A percentile compares a stretch with the other conserved stretches of the same genome.
These are phyloP conservation scores for Colinus virginianus DNA, from an alignment of 2,113 vertebrate genomes.

Conservation along the genomic window DNA sequence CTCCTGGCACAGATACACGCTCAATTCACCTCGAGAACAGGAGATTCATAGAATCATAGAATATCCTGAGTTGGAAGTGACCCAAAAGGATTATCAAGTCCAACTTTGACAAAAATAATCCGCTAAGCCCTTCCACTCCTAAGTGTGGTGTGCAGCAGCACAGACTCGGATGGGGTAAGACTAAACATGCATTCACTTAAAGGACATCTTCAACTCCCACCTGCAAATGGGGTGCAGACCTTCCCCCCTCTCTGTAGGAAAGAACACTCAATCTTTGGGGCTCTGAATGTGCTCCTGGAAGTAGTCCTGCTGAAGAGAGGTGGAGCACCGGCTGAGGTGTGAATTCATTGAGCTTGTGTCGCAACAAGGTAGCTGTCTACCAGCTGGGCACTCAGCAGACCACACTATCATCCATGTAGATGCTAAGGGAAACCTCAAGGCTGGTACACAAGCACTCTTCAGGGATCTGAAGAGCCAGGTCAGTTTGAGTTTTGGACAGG, in stretches of 20 bases:
- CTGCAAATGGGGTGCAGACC: background rate
- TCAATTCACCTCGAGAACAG: too few species aligned
- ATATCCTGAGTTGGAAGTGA: too few species aligned
- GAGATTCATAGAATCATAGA: too few species aligned
- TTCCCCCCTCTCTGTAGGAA: fast-evolving
- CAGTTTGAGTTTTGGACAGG: fast-evolving
- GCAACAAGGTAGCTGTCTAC: background rate
- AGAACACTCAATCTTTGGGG: fast-evolving
- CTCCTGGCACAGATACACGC: background rate
- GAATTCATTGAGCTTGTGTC: fast-evolving
- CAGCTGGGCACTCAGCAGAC: background rate
- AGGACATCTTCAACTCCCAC: too few species aligned
- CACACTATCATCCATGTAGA: background rate
- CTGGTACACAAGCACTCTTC: fast-evolving
- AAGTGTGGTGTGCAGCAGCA: too few species aligned
- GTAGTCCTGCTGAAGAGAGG: background rate
- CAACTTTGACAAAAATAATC: too few species aligned
- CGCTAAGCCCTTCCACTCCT: too few species aligned
- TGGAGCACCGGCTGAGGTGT: fast-evolving
- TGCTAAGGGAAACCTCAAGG: fast-evolving
- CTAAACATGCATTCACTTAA: too few species aligned
- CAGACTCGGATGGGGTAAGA: too few species aligned
- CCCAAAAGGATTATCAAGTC: too few species aligned
- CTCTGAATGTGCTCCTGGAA: background rate
- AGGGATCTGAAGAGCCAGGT: fast-evolving